Percentiles rank a stretch among this genome's conserved stretches.
Conservation (phyloP, 2,888 invertebrate species). For the Malthinus seriepunctatus region DNA sequence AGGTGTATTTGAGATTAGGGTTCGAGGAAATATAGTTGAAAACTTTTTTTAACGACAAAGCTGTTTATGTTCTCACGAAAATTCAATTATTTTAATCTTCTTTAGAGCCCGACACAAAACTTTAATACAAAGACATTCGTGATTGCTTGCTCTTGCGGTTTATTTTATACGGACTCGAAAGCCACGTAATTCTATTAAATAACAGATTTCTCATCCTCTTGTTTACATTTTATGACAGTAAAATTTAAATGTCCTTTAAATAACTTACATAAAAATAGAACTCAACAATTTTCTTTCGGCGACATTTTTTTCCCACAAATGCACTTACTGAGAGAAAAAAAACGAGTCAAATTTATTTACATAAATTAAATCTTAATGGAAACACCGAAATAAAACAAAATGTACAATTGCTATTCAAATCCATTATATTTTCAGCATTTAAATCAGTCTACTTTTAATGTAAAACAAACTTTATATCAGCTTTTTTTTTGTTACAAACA, state of each 20-base stretch:
- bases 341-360: conserved; percentile 37
- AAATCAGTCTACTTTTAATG: conserved; percentile 31
- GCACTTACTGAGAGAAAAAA: conserved; percentile 27
- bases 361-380: conserved; percentile 48
- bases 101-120: conserved; percentile 12
- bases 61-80: conserved; percentile 23
- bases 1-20: not conserved
- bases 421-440: conserved; percentile 40
- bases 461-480: conserved; percentile 2
- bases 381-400: conserved; percentile 43
- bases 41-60: conserved; percentile 9
- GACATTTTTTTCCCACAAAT: conserved; percentile 17
- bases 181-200: not conserved
- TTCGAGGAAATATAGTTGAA: not conserved
- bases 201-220: not conserved
- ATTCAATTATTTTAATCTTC: conserved; percentile 28
- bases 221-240: conserved; percentile 1
- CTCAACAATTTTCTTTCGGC: not conserved
- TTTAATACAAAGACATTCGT: conserved; percentile 11
- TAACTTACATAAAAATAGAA: conserved; percentile 1
- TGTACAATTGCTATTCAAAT: conserved; percentile 47
- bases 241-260: conserved; percentile 9
- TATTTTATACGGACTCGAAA: conserved; percentile 9
- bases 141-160: conserved; percentile 13
- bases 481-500: no score